Base-by-base conservation (phyloP, 2,888 invertebrate species). In the Elegia similella region DNA sequence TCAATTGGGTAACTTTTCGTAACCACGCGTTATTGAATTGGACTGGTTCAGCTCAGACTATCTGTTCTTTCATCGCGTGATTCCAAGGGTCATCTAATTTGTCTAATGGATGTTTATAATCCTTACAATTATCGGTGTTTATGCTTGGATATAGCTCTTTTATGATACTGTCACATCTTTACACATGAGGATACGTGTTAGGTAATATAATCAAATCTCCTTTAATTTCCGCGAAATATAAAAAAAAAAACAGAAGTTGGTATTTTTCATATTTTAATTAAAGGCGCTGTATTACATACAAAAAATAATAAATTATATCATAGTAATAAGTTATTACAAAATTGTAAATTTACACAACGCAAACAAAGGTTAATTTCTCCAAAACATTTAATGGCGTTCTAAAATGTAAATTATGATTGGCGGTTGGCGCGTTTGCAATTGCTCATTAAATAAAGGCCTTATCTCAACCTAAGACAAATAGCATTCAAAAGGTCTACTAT, bases 401-500 rank as follows among this genome's bases (percentile, higher is more conserved):
- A 8, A 23, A 46, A 10, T 46, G 23, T 23, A 6, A n/a, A 46
- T 12, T 29, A 46, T 23, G 46, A 46, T 23, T 23, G n/a, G 38
- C 38, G 12, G 23, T 46, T 46, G 12, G 46, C 38, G 46, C 10
- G 23, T 46, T 46, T 23, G 12, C 12, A 23, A 23, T 46, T 46
- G 12, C 23, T 46, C 10, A 46, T 17, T 23, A 29, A 23, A 46
- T 16, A 17, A 2, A 23, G 23, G 2, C 23, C 5, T 23, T 23
- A 44, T 46, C 23, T 46, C n/a, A 29, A 23, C 23, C 23, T 23
- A 12, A 46, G 23, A 46, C 23, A 46, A 23, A 61, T 46, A 50
- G 13, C 71, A 72, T 75, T 70, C 67, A 63, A 64, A 79, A 80
- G 78, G 76, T 81, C 76, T 82, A 63, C 62, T 68, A 77, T 72